These are phyloP conservation scores for Trematomus bernacchii DNA, from an alignment of 2,797 vertebrate genomes.

Conservation along the genomic window DNA sequence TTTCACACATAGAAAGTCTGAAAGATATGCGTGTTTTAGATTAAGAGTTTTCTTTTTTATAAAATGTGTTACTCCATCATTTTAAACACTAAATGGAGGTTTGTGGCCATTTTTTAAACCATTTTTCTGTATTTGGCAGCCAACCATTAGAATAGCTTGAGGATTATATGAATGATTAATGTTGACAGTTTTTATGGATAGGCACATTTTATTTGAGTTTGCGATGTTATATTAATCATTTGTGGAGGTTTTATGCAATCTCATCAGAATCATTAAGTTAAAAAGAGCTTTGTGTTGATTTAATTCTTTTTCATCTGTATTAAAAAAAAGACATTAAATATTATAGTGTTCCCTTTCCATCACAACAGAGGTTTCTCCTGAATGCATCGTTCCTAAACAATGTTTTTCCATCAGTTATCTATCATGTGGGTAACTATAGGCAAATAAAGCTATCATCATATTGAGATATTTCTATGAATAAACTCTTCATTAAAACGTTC, in stretches of 20 bases:
- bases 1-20: slow-evolving; percentile 7
- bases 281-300: neutral
- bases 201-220: slow-evolving; percentile 24
- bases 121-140: neutral
- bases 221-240: slow-evolving; percentile 32
- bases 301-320: neutral
- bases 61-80: slow-evolving; percentile 6
- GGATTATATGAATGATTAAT: slow-evolving; percentile 48
- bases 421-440: no score
- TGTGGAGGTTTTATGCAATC: neutral
- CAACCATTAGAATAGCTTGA: slow-evolving; percentile 29
- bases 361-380: neutral
- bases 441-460: neutral
- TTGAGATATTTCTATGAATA: neutral
- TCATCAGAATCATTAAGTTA: neutral
- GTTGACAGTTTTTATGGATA: neutral
- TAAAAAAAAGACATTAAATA: neutral
- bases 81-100: neutral
- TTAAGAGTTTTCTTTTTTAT: slow-evolving; percentile 1
- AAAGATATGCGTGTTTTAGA: slow-evolving; percentile 19
- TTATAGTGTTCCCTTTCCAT: neutral
- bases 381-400: neutral
- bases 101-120: neutral
- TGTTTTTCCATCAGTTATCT: no score
- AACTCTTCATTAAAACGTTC: neutral